phyloP scores from a whole-genome alignment of 92 coral and sea anemone species.

The Porites evermanni region DNA sequence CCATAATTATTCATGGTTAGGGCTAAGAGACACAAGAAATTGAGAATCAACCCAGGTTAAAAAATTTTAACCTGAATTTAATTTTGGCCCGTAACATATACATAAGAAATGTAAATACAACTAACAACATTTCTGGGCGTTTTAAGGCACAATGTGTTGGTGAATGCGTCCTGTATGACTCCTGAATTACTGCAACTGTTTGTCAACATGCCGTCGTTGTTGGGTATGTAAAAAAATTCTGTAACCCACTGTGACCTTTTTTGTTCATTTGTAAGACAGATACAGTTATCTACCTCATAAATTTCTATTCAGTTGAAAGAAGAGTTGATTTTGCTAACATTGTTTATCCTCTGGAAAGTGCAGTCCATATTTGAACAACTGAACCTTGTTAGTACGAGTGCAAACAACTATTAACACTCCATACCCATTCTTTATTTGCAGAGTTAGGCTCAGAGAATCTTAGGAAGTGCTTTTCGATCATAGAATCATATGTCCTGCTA shows the following conservation, averaged over 20 bases:
- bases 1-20: no score
- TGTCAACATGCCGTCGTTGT: slow-evolving; percentile 79
- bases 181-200: slow-evolving; percentile 91
- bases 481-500: slow-evolving; percentile 88
- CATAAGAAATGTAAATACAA: background rate
- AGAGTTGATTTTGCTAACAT: no score
- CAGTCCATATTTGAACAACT: no score
- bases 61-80: no score
- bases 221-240: slow-evolving; percentile 62
- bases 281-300: no score
- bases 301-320: no score
- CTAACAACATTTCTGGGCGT: background rate
- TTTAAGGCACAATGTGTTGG: slow-evolving; percentile 83
- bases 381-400: no score
- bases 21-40: no score
- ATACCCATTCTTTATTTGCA: background rate
- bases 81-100: no score
- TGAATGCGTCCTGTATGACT: slow-evolving; percentile 80
- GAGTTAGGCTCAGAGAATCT: slow-evolving; percentile 95
- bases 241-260: background rate
- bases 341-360: no score
- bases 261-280: background rate
- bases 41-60: no score
- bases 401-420: background rate
- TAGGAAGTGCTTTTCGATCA: slow-evolving; percentile 86